A percentile compares a stretch with the other conserved stretches of the same genome.
Conservation (phyloP, 2,888 invertebrate genomes). For the Drosophila atroscutellata region DNA sequence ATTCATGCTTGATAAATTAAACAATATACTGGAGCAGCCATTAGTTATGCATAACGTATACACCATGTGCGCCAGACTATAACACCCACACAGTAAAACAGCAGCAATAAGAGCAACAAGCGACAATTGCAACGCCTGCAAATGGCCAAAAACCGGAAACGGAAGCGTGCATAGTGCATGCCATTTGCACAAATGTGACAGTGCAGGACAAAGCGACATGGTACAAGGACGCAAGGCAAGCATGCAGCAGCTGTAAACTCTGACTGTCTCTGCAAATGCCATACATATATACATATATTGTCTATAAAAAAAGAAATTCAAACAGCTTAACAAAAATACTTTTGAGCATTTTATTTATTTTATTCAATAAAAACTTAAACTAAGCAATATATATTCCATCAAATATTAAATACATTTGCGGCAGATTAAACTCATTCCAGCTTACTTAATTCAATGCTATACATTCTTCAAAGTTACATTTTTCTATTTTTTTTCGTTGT, state of each 20-base stretch:
- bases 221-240: conserved; percentile 9
- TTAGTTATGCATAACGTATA: conserved; percentile 80
- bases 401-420: neutral
- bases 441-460: neutral
- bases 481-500: neutral
- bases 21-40: conserved; percentile 74
- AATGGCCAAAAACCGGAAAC: conserved; percentile 61
- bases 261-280: conserved; percentile 1
- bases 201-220: conserved; percentile 3
- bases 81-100: conserved; percentile 49
- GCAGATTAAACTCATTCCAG: neutral
- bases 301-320: conserved; percentile 11
- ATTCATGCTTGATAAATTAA: conserved; percentile 81
- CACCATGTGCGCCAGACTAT: conserved; percentile 69
- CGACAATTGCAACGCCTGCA: conserved; percentile 79
- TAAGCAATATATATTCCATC: neutral
- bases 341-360: conserved; percentile 8
- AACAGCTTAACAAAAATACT: neutral
- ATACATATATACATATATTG: neutral
- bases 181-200: conserved; percentile 71
- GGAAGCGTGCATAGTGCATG: conserved; percentile 76
- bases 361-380: neutral
- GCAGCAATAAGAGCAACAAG: conserved; percentile 40
- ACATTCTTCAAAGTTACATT: neutral
- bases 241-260: conserved; percentile 35